Evolutionary conservation across 2,797 vertebrate genomes (phyloP), one percentile per base, ranked within the genome.

Genomic region (Eleutherodactylus coqui): DNA sequence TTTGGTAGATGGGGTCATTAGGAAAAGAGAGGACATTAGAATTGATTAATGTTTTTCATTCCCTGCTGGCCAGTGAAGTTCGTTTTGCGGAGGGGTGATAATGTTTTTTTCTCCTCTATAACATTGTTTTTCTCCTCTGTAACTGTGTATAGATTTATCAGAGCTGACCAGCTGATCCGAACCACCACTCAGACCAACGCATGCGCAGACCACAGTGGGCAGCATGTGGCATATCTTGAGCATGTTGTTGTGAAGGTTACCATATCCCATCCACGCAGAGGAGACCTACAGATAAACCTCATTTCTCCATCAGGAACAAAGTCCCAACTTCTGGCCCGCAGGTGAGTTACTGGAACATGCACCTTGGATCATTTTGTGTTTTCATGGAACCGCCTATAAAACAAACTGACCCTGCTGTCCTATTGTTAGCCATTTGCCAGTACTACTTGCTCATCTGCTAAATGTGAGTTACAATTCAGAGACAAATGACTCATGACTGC

Each of bases 251-350:
- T 95, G 34, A 91, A 94, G 5, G 89, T 96, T 87, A 94, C 95
- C 75, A 94, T 97, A 29, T 89, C 93, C 0, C 97, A 98, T 87
- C 96, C 96, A 0, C 95, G 97, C 49, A 94, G 97, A 0, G 97
- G 97, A 0, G 97, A 98, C 91, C 95, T 98, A 75, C 96, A 97
- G 91, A 96, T 98, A 92, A 94, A 92, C 91, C 95, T 98, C 43
- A 80, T 96, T 51, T 98, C 97, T 14, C 97, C 97, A 0, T 94
- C 95, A 0, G 97, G 97, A 34, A 98, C 96, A 3, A 95, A 93
- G 82, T 96, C 97, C 0, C 96, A 97, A 89, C 95, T 98, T 2
- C 91, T 98, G 10, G 96, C 93, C n/a, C 96, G 94, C 91, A 96
- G 97, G 97, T 98, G 72, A 32, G 80, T 53, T 34, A 13, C 19